A percentile compares a stretch with the other conserved stretches of the same genome.
phyloP scores from a whole-genome alignment of 2,113 vertebrate genomes.

The Pelobates fuscus region DNA sequence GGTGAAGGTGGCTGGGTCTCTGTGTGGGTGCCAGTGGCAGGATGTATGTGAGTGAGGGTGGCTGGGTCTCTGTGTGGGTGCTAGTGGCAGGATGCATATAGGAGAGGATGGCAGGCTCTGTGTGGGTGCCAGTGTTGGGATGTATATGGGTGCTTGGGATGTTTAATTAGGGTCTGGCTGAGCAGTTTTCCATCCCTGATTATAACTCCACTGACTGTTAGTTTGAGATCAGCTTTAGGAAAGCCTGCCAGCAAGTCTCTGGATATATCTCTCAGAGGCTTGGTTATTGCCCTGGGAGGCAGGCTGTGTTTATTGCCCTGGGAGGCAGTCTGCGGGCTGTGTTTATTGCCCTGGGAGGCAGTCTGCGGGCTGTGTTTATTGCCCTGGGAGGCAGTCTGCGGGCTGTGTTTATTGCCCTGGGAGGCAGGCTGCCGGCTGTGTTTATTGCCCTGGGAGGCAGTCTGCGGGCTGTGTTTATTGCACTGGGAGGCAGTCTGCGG shows the following conservation, averaged over 20 bases:
- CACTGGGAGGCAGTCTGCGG: too few relatives aligned
- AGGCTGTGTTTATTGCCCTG: background rate
- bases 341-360: background rate
- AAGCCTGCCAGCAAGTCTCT: background rate
- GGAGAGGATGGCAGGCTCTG: too few relatives aligned
- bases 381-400: background rate
- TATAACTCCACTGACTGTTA: background rate
- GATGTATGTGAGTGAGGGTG: too few relatives aligned
- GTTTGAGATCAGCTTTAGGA: background rate
- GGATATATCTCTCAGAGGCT: too few relatives aligned
- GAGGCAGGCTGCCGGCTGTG: background rate
- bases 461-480: too few relatives aligned
- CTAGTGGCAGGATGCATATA: too few relatives aligned
- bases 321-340: background rate
- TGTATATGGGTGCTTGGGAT: too few relatives aligned
- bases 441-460: background rate
- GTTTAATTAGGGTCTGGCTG: background rate
- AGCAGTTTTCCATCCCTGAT: background rate
- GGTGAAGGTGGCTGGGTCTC: too few relatives aligned
- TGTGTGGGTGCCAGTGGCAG: too few relatives aligned
- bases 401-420: background rate
- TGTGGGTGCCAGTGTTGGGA: too few relatives aligned
- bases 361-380: too few relatives aligned
- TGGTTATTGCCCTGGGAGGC: background rate
- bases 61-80: too few relatives aligned